Evolutionary conservation across 1,140 invertebrate species (phyloP).

Genomic region (Euglossa dilemma): DNA sequence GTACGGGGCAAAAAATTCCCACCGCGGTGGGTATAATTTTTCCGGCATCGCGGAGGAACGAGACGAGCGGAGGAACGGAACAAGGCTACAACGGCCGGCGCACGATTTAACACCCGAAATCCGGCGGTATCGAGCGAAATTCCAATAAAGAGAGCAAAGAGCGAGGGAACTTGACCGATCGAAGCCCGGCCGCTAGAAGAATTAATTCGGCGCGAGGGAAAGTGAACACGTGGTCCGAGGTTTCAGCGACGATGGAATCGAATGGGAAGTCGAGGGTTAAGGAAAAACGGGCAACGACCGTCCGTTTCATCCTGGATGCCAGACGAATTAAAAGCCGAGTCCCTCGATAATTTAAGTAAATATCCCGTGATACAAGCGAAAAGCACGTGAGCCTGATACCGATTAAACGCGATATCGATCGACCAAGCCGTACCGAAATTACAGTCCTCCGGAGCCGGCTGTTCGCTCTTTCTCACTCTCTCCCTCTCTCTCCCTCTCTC

Average conservation of each 20-base stretch:
- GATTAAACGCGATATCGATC: slow-evolving; percentile 71
- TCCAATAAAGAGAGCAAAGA: neutral
- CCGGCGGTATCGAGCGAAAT: neutral
- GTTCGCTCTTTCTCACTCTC: neutral
- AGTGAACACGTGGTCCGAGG: slow-evolving; percentile 5
- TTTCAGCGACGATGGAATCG: slow-evolving; percentile 41
- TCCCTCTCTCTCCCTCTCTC: no score
- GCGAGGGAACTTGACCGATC: neutral
- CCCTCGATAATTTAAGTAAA: slow-evolving; percentile 65
- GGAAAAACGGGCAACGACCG: neutral
- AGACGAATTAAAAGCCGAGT: slow-evolving; percentile 54
- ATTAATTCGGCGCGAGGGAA: slow-evolving; percentile 29
- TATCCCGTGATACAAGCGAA: slow-evolving; percentile 62
- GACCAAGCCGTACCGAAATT: slow-evolving; percentile 57
- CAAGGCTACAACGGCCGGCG: no score
- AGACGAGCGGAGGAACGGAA: no score
- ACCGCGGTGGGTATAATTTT: no score
- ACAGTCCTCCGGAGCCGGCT: slow-evolving; percentile 47
- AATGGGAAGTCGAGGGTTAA: slow-evolving; percentile 51
- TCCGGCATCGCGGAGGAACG: no score
- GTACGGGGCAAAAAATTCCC: no score
- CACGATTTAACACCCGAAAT: neutral
- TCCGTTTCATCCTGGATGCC: neutral
- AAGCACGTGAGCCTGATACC: slow-evolving; percentile 54
- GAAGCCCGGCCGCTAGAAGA: neutral